Conservation (phyloP, 2,888 invertebrate genomes). For the Graphium colonna region DNA sequence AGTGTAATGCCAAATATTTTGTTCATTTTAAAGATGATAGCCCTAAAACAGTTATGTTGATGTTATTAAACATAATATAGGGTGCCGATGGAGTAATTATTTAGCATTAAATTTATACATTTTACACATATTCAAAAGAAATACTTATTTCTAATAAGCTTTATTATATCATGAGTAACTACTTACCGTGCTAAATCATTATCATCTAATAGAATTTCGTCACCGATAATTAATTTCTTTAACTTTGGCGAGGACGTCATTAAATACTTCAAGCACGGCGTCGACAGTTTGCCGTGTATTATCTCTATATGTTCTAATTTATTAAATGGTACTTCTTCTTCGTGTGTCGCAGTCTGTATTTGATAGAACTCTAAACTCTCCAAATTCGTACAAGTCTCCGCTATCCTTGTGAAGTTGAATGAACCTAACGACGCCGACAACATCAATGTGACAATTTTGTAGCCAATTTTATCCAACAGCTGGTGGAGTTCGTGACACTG, state of each 20-base stretch:
- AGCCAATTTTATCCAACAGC: conserved; percentile 76
- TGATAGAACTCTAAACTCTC: conserved; percentile 83
- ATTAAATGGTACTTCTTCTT: conserved; percentile 78
- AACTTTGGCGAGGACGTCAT: conserved; percentile 81
- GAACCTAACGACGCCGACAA: conserved; percentile 79
- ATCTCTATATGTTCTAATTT: conserved; percentile 84
- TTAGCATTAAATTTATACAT: not conserved
- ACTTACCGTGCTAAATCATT: conserved; percentile 82
- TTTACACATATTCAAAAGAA: not conserved
- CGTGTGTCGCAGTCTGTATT: conserved; percentile 80
- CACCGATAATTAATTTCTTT: conserved; percentile 82
- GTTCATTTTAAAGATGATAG: too few relatives aligned
- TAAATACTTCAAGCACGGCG: conserved; percentile 79
- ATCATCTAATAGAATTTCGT: conserved; percentile 83
- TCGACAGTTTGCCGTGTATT: conserved; percentile 81
- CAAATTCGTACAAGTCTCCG: conserved; percentile 80
- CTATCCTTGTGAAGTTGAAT: conserved; percentile 80
- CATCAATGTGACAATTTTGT: conserved; percentile 77
- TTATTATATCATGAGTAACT: not conserved
- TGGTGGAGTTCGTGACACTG: conserved; percentile 81
- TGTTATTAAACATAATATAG: too few relatives aligned
- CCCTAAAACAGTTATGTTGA: too few relatives aligned
- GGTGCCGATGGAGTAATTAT: not conserved
- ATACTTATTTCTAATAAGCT: not conserved
- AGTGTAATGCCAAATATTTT: too few relatives aligned